phyloP scores from a whole-genome alignment of 2,888 invertebrate species.

The Copidosoma aretas region DNA sequence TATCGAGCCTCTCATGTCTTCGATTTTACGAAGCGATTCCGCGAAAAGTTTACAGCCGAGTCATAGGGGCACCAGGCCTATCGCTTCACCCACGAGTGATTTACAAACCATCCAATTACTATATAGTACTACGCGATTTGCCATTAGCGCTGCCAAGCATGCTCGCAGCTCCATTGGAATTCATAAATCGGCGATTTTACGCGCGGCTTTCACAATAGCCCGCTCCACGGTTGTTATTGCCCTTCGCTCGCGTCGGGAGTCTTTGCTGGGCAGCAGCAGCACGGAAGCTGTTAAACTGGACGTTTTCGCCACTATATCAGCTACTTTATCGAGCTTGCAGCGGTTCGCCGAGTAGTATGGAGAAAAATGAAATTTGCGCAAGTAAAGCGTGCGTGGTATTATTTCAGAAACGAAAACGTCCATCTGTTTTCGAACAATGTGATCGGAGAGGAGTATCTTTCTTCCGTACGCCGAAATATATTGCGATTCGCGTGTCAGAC shows the following conservation, averaged over 20 bases:
- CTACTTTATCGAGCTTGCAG: conserved; percentile 28
- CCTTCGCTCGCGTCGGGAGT: not conserved
- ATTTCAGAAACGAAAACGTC: no score
- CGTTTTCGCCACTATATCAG: not conserved
- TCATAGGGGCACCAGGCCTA: not conserved
- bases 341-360: not conserved
- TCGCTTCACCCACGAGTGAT: not conserved
- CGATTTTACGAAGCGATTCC: conserved; percentile 30
- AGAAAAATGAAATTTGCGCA: no score
- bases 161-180: conserved; percentile 25
- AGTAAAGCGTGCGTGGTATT: no score
- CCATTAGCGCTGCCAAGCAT: conserved; percentile 8
- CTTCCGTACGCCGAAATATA: no score
- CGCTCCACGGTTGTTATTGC: conserved; percentile 8
- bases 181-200: conserved; percentile 32
- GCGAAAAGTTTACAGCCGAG: conserved; percentile 7
- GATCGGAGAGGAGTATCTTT: no score
- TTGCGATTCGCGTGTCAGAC: no score
- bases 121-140: conserved; percentile 13
- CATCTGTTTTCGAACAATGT: no score
- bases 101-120: conserved; percentile 34
- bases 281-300: conserved; percentile 30
- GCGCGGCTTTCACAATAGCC: conserved; percentile 16
- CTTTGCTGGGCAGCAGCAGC: not conserved
- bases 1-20: conserved; percentile 24